Evolutionary conservation across 1,140 invertebrate genomes (phyloP), one percentile per base, ranked within the genome.

Genomic region (Hydropsyche tenuis): DNA sequence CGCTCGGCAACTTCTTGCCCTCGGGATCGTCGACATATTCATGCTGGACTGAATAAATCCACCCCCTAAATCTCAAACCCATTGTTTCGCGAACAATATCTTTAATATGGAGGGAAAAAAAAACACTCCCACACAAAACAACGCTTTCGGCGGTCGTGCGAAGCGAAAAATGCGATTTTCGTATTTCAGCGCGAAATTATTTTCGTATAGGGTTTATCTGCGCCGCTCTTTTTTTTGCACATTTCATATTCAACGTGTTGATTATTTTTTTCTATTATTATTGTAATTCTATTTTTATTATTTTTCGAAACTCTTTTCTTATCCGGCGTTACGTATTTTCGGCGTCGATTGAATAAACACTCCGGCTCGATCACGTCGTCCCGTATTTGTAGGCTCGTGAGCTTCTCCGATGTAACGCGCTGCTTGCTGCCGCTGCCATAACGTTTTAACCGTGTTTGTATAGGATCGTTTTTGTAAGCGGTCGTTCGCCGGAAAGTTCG

Each of bases 11-110:
- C 63, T 65, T 65, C 56, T 60, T 45, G 63, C 63, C 63, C 63
- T 45, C 63, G 22, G 37, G 30, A 22, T 18, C 16, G 30, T 42
- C 63, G 63, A 65, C 30, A 45, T 22, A 65, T 65, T 65, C 63
- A 65, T 16, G 63, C 63, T 42, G 63, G 63, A 65, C 63, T 65
- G 63, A 65, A 65, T 25, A 65, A 65, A 65, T 65, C 37, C 63
- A 43, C n/a, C 16, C 63, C 63, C 63, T 14, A 5, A 27, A 14
- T 12, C 30, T 42, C 30, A 23, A 45, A 25, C n/a, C 56, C 30
- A 65, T 65, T 65, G 63, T 65, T 65, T 65, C 63, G 23, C 30
- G 23, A 65, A 63, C 60, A 63, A 65, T 65, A 60, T 60, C 20
- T 23, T 25, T 5, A 23, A 23, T 18, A 43, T 16, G 30, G 30